Conservation (phyloP, 2,113 vertebrate genomes). For the Lasiurus borealis region DNA sequence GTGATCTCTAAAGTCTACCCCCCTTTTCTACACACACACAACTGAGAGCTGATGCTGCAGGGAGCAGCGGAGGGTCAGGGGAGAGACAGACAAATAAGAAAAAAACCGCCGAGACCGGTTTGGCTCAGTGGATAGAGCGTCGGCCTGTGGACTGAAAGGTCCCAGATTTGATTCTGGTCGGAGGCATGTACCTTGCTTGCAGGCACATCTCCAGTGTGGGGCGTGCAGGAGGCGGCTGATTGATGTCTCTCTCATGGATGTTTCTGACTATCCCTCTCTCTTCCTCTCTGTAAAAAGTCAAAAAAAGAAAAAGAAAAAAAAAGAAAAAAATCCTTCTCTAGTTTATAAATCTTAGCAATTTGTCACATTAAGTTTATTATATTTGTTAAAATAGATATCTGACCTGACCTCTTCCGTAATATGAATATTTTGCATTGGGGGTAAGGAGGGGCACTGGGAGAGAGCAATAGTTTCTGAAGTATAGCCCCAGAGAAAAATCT, state of each 20-base stretch:
- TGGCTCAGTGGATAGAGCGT: no score
- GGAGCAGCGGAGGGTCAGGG: accelerated
- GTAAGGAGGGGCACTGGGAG: no score
- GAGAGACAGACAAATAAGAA: no score
- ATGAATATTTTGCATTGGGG: not conserved
- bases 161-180: no score
- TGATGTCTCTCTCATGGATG: no score
- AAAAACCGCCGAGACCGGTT: not conserved
- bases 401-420: not conserved
- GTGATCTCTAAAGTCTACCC: not conserved
- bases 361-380: not conserved
- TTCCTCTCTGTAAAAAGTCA: no score
- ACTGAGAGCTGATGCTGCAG: not conserved
- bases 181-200: no score
- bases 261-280: no score
- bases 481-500: not conserved
- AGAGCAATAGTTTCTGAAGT: not conserved
- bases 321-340: not conserved
- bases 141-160: no score
- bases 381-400: not conserved
- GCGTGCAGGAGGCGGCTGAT: no score
- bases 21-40: not conserved
- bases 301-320: no score
- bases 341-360: not conserved
- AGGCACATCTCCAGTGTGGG: no score